phyloP scores from a whole-genome alignment of 2,113 vertebrate genomes.

The Genyomyrus donnyi region DNA sequence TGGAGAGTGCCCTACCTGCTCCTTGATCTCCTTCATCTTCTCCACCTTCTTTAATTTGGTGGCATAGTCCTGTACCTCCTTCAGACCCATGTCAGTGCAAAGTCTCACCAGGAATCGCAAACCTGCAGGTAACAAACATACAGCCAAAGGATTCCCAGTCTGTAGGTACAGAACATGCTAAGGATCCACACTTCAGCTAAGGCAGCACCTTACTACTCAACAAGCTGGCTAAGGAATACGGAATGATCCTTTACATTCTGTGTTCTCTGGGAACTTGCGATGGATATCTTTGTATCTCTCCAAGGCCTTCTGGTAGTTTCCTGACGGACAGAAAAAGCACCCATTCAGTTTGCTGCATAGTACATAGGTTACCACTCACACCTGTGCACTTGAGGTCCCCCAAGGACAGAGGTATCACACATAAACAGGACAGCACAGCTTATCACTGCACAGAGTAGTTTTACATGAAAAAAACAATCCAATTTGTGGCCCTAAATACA shows the following conservation, averaged over 20 bases:
- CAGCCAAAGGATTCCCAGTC: constrained; percentile 21
- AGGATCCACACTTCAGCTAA: constrained; percentile 5
- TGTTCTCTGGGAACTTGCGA: constrained; percentile 86
- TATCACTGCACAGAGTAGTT: not conserved
- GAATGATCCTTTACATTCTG: constrained; percentile 73
- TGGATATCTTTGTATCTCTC: constrained; percentile 91
- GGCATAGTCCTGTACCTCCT: constrained; percentile 86
- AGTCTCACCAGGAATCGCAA: constrained; percentile 86
- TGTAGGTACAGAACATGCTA: not conserved
- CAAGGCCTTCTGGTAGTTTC: constrained; percentile 92
- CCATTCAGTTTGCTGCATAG: not conserved
- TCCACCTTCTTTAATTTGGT: constrained; percentile 88
- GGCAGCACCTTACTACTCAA: not conserved
- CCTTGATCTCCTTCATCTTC: constrained; percentile 87
- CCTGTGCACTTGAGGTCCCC: not conserved
- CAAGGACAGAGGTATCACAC: not conserved
- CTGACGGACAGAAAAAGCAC: constrained; percentile 49
- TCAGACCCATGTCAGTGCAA: constrained; percentile 86
- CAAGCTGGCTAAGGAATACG: not conserved
- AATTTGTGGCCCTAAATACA: not conserved
- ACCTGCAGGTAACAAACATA: constrained; percentile 56
- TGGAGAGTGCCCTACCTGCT: constrained; percentile 67
- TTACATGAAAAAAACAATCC: not conserved
- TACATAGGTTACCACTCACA: not conserved
- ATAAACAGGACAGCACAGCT: not conserved